Base-by-base conservation (phyloP, 2,113 vertebrate species). In the Coryphaenoides rupestris region DNA sequence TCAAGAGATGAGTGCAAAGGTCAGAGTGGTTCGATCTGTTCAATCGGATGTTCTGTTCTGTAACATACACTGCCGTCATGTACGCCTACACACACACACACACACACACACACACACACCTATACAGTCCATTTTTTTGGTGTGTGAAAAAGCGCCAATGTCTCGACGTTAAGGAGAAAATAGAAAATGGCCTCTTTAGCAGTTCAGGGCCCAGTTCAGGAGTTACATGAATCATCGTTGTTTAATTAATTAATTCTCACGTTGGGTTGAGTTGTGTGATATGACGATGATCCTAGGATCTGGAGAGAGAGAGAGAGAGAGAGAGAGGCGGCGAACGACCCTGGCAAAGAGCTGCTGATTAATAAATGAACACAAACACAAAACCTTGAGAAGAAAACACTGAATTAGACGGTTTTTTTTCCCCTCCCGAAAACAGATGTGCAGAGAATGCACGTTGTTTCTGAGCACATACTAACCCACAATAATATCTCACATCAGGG, bases 311-410 rank as follows among this genome's bases (percentile, higher is more conserved):
- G 62, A 45, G 40, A 10, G 40, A 5, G 40, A 45, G 19, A 26
- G 21, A 65, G 15, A 60, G 9, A 9, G 21, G 15, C 15, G 6
- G 46, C 12, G 58, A 69, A 58, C 65, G 23, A 63, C 61, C 70
- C 19, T 63, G 55, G 24, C 21, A 23, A 19, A 54, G 60, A 23
- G 50, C 62, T 62, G 13, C 33, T 40, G 7, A 67, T 75, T 62
- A 66, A 67, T 68, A 60, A 40, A 40, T 40, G 9, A 40, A 40
- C 64, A 70, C 62, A 16, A 40, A 40, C 64, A 70, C 62, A 16
- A 75, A 67, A 74, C 33, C 33, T 40, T 40, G 33, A 40, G 33
- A 10, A 40, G n/a, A 50, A 50, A 50, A 50, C 47, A 50, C 15
- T 17, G 47, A 50, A 50, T 50, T 50, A 13, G 4, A 50, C 17